Base-by-base conservation (phyloP, 1,140 invertebrate species). In the Globodera ellingtonae region DNA sequence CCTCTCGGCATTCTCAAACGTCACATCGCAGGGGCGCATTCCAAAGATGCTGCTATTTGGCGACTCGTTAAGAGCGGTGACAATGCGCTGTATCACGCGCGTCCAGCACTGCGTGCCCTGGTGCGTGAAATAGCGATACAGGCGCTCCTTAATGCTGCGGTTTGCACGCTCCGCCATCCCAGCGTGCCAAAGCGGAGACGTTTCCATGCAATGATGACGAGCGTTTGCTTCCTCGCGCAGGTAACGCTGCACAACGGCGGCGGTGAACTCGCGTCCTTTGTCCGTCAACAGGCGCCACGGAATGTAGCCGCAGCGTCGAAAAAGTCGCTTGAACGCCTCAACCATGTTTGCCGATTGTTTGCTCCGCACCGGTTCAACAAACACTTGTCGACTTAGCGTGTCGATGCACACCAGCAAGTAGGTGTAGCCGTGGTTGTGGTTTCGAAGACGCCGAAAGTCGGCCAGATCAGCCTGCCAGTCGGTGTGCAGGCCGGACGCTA, bases 391-490 rank as follows among this genome's bases (percentile, higher is more conserved):
- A 35, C 81, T 82, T 0, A 84, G 52, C 18, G 84, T 67, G 67
- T 82, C 81, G 15, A 84, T 50, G 50, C 78, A 80, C 8, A 82
- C 82, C 46, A 82, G 47, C 6, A 84, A 6, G 59, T 85, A 82
- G 0, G 18, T 46, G 48, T 82, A 69, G 4, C 62, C 74, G 1
- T 84, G 62, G 62, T 82, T 82, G 8, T 59, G 24, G 0, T 66
- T 1, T 8, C 13, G 21, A 18, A 84, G 5, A 6, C 69, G 24
- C 3, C 72, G 35, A n/a, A 82, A 72, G 10, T 66, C 48, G 18
- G 81, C 81, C 24, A 82, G 18, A 21, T 82, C 81, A 8, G 81
- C 81, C 21, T 82, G 81, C 73, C 77, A 84, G 52, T 82, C 82
- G 35, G 82, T 84, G 69, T 82, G 47, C 44, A 82, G 59, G 1